Evolutionary conservation across 2,888 invertebrate species (phyloP).

Genomic region (Tolmerus cingulatus): DNA sequence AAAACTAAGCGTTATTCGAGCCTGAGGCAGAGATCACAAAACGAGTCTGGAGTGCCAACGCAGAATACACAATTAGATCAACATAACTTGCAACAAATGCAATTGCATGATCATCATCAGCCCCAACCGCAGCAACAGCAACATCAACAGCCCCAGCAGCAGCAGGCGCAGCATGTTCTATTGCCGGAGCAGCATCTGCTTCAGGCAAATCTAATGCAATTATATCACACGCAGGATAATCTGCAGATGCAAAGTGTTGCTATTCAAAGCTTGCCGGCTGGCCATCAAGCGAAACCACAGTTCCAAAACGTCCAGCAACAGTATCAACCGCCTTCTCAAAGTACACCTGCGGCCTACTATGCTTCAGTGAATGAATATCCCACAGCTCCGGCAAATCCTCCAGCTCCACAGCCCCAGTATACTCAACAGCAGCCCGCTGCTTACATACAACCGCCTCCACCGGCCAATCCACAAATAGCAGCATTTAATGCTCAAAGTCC

Average conservation of each 20-base stretch:
- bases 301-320: constrained; percentile 45
- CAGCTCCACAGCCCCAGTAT: constrained; percentile 47
- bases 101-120: constrained; percentile 51
- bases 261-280: constrained; percentile 50
- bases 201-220: constrained; percentile 55
- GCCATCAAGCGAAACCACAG: constrained; percentile 49
- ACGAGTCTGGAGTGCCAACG: constrained; percentile 56
- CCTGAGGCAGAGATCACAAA: constrained; percentile 67
- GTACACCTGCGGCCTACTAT: constrained; percentile 25
- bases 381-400: constrained; percentile 51
- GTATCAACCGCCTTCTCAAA: constrained; percentile 51
- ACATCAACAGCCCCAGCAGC: constrained; percentile 53
- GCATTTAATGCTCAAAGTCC: constrained; percentile 43
- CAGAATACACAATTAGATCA: constrained; percentile 47
- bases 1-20: constrained; percentile 72
- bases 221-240: constrained; percentile 56
- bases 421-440: constrained; percentile 48
- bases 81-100: constrained; percentile 55
- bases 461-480: constrained; percentile 44
- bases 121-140: constrained; percentile 54
- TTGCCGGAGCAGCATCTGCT: constrained; percentile 56
- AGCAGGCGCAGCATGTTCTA: constrained; percentile 53
- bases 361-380: constrained; percentile 53
- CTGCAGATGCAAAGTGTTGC: constrained; percentile 56
- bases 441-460: constrained; percentile 46